Base-by-base conservation (phyloP, 2,888 invertebrate genomes). In the Athalia circularis region DNA sequence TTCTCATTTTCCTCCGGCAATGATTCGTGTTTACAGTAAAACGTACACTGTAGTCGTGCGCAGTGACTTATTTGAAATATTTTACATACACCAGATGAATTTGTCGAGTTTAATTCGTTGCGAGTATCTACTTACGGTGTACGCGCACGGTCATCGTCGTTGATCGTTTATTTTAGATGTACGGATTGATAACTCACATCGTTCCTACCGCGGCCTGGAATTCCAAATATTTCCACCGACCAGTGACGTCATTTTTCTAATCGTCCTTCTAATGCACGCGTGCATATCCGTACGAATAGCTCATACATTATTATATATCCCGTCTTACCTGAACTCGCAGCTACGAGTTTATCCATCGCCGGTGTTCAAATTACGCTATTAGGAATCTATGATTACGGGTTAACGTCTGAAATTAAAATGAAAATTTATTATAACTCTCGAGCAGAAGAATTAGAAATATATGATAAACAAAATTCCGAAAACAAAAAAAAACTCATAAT, bases 331-430 rank as follows among this genome's bases (percentile, higher is more conserved):
- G 29, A 29, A 29, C 29, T 29, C 29, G 29, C 29, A 29, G 29
- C 29, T 29, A 29, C 29, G 29, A 29, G 59, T 68, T 43, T 57
- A 15, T 9, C 50, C 59, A 45, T 29, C n/a, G 54, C 72, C 13
- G 29, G 72, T 72, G 72, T 9, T 29, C 59, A 72, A 72, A 72
- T 59, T 59, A 47, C 72, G 72, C 59, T 59, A 72, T 72, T 72
- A 72, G 57, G 45, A n/a, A 59, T 72, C 57, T 72, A 72, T 59
- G 57, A 72, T 72, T 72, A 72, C 72, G 13, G 72, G n/a, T 72
- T 72, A 72, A 72, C 59, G 72, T 59, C 13, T 57, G 59, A 72
- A 72, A 72, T 72, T 59, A 72, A 59, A 72, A 72, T 1, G 57
- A 57, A 72, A 72, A 72, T 72, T 72, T 72, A 72, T 59, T 72